Percentiles rank a stretch among this genome's conserved stretches.
phyloP scores from a whole-genome alignment of 2,113 vertebrate genomes.

The Capra hircus region DNA sequence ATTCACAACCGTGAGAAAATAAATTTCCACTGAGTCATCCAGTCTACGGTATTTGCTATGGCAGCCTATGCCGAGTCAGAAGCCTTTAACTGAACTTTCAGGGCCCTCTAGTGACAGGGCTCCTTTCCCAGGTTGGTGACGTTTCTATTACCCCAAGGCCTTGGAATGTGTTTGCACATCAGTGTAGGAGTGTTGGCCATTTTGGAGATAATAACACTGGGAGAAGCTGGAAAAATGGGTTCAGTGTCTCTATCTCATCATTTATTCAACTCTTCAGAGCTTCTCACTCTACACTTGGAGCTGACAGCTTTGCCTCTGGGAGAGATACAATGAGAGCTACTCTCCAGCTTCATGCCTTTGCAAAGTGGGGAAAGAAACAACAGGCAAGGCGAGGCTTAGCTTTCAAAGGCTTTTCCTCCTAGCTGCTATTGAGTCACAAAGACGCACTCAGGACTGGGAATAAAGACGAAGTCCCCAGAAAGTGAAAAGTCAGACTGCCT shows the following conservation, averaged over 20 bases:
- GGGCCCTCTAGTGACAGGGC: not conserved
- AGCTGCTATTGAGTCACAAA: not conserved
- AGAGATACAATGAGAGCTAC: not conserved
- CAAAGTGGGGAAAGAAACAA: not conserved
- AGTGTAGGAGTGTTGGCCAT: not conserved
- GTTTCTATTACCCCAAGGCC: not conserved
- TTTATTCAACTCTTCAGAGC: not conserved
- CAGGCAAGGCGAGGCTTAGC: not conserved
- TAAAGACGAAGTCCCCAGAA: not conserved
- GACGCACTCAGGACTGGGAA: not conserved
- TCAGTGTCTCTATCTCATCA: not conserved
- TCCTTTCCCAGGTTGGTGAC: not conserved
- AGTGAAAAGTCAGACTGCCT: not conserved
- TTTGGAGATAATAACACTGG: not conserved
- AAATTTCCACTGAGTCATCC: not conserved
- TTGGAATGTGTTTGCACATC: not conserved
- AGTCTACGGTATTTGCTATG: not conserved
- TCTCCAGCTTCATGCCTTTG: not conserved
- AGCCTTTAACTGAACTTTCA: not conserved
- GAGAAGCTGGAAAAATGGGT: not conserved
- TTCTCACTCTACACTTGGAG: not conserved
- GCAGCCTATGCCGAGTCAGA: not conserved
- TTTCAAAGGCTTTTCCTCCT: not conserved
- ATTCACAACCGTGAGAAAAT: not conserved
- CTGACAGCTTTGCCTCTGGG: not conserved